Conservation (phyloP, 2,113 vertebrate species). For the Melozone crissalis region DNA sequence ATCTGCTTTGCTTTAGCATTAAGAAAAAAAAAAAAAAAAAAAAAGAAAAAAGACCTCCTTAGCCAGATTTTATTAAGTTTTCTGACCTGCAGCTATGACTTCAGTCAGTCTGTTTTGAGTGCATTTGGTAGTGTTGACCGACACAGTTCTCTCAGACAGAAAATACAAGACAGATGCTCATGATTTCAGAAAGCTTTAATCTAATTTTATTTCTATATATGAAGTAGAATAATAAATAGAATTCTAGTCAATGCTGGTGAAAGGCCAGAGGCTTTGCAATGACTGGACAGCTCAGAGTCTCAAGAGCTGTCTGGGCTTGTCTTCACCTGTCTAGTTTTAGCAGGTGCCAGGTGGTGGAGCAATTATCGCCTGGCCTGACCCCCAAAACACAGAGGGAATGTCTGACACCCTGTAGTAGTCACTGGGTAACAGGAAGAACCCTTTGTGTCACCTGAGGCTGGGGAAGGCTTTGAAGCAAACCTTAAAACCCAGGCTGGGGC, state of each 20-base stretch:
- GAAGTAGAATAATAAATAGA: neutral
- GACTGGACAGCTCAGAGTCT: neutral
- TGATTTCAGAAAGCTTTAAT: conserved; percentile 31
- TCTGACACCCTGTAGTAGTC: accelerated
- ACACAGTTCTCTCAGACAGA: neutral
- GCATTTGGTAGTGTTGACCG: neutral
- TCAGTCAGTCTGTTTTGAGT: neutral
- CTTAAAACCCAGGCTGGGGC: neutral
- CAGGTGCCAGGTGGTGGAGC: neutral
- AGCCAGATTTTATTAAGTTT: neutral
- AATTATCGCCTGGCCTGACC: neutral
- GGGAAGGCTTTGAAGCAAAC: neutral
- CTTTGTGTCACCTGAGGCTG: neutral
- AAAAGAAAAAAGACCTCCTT: neutral
- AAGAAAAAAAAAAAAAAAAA: too few relatives aligned
- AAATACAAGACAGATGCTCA: conserved; percentile 6
- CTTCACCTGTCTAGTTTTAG: neutral
- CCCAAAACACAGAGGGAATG: neutral
- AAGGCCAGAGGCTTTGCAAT: neutral
- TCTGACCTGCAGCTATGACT: conserved; percentile 12
- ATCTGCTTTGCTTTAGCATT: neutral
- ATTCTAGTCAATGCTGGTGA: neutral
- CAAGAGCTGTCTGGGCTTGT: neutral
- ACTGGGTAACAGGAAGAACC: neutral
- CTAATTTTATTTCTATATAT: neutral